Percentiles rank a stretch among this genome's conserved stretches.
Conservation (phyloP, 1,140 invertebrate species). For the Drosophila nebulosa region DNA sequence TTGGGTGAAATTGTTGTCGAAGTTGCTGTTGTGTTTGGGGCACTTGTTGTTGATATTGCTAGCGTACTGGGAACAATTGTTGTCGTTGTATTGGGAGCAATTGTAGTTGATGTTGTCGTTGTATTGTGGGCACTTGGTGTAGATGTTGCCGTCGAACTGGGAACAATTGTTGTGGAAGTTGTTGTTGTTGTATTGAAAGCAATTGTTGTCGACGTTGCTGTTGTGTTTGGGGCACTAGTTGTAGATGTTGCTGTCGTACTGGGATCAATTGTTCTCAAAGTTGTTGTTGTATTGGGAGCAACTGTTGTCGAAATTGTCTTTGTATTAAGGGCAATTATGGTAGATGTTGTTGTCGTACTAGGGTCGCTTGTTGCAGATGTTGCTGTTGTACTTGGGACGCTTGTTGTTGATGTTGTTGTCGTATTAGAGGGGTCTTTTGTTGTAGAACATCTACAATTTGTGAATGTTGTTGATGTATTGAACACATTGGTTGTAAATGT, state of each 20-base stretch:
- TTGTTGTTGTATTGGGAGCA: not conserved
- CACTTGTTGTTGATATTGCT: not conserved
- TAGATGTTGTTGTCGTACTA: not conserved
- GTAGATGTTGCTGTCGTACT: not conserved
- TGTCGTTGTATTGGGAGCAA: not conserved
- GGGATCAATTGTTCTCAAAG: not conserved
- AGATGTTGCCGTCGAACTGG: not conserved
- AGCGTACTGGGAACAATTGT: not conserved
- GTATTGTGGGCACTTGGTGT: not conserved
- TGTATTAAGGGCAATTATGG: not conserved
- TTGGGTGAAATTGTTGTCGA: not conserved
- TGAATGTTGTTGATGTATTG: slow-evolving; percentile 2
- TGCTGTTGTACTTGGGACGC: not conserved
- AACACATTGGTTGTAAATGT: not conserved
- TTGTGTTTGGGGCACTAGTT: not conserved
- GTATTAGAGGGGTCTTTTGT: not conserved
- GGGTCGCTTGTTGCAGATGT: not conserved
- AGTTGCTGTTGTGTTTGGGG: not conserved
- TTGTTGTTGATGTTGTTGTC: not conserved
- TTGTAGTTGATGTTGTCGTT: not conserved
- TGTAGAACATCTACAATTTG: too few relatives aligned
- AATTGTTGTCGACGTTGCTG: not conserved
- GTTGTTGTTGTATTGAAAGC: not conserved
- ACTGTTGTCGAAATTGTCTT: not conserved
- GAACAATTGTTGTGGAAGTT: not conserved